Evolutionary conservation across 2,113 vertebrate genomes (phyloP), one percentile per base, ranked within the genome.

Genomic region (Amblyopsis rosae): DNA sequence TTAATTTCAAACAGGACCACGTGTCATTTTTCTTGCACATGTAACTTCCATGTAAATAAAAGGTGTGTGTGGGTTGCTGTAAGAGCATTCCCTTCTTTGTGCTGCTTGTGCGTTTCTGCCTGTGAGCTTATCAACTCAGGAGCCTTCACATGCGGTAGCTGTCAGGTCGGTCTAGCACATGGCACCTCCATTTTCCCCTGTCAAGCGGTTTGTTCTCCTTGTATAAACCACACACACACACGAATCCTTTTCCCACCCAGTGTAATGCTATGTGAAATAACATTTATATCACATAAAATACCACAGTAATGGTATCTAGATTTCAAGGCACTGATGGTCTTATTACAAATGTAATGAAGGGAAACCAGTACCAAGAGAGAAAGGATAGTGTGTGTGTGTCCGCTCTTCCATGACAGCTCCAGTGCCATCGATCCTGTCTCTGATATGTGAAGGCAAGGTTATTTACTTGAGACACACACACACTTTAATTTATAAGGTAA

Each of bases 11-110:
- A 84, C 81, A 85, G 86, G 70, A 80, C 71, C 85, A 79, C 77
- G 80, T 87, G 73, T 79, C 54, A 91, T 91, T 81, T 80, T 81
- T 6, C 4, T 78, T 79, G 82, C 83, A 76, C 66, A 83, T 76
- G 15, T 76, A 86, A 80, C 71, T 89, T 64, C 51, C 48, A 12
- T 45, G 72, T 65, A 79, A 77, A 76, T 65, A 77, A 82, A 67
- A 47, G 8, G 46, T 54, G n/a, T 57, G 55, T 19, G n/a, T 6
- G 16, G 16, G n/a, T 12, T 57, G 55, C 35, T 41, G 35, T 41
- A 41, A 41, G 35, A 41, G 35, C 35, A 0, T 7, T 7, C 35
- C 35, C 35, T 41, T 41, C 7, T 41, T 41, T 13, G 56, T 32
- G 9, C 12, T 26, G 12, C 56, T 58, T 8, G 9, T 45, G 60